Evolutionary conservation across 30 jellyfish, hydroid and myxozoan species (phyloP).

Genomic region (Hydractinia symbiolongicarpus): DNA sequence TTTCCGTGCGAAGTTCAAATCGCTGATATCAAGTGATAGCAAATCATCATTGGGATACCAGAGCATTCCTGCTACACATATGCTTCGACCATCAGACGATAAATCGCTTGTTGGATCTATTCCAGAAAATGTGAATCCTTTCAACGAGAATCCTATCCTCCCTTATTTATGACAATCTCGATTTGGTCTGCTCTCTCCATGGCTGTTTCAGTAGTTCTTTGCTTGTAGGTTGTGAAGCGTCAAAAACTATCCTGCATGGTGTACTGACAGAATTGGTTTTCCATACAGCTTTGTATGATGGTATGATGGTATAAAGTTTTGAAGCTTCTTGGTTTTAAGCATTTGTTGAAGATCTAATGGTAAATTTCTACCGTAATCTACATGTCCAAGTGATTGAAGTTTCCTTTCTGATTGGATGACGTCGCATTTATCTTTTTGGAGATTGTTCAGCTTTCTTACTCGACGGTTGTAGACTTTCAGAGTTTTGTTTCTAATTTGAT

Average conservation of each 20-base stretch:
- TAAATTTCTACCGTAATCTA: neutral
- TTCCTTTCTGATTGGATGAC: neutral
- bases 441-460: too few species aligned
- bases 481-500: neutral
- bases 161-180: conserved; percentile 11
- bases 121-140: conserved; percentile 20
- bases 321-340: neutral
- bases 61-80: conserved; percentile 13
- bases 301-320: neutral
- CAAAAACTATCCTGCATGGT: neutral
- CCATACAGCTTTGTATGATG: neutral
- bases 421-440: neutral
- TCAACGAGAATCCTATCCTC: conserved; percentile 12
- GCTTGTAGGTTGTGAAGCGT: neutral
- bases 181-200: conserved; percentile 21
- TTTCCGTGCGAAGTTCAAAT: conserved; percentile 25
- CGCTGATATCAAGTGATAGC: conserved; percentile 25
- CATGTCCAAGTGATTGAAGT: neutral
- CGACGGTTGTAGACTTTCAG: neutral
- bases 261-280: neutral
- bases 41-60: conserved; percentile 30
- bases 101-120: neutral
- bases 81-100: neutral
- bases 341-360: neutral
- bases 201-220: neutral